Evolutionary conservation across 2,888 invertebrate genomes (phyloP), one percentile per base, ranked within the genome.

Genomic region (Cryptocephalus moraei): DNA sequence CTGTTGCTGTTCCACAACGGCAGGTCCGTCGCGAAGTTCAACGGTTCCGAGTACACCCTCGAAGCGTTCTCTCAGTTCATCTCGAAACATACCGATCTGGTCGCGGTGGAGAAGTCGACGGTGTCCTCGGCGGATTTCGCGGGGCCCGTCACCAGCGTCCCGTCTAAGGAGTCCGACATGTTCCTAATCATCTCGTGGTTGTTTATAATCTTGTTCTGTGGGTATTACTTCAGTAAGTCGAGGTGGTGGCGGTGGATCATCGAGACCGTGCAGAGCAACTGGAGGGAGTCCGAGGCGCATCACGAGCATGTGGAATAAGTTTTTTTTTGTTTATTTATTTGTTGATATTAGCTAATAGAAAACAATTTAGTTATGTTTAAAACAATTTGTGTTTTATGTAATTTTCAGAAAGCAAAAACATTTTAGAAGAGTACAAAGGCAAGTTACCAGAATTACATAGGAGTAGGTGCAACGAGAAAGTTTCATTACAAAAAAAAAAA

Each of bases 1-100:
- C 66, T 93, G 33, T 79, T 93, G 73, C 75, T 95, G 53, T 90
- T 94, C 61, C 91, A 93, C 61, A 92, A 91, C 68, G 91, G 91
- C 0, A 77, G 87, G 55, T 83, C 91, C 1, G 80, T 89, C 31
- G 86, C 86, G 0, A 88, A 89, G 72, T 91, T 83, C 64, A 92
- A 89, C 73, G 86, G 82, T 22, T 82, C 88, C 9, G 81, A 85
- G 50, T 86, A 90, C 53, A 86, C 83, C 6, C 76, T 92, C 39
- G 82, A 87, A 51, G 79, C 81, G 45, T 88, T 93, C 61, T 79
- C 82, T 10, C 81, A 78, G 60, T 93, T 92, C 68, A 75, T 92
- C 0, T 78, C 79, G 46, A 80, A 81, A 32, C 80, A 85, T 54
- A 92, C 92, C 10, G 86, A 83, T 11, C 73, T 86, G 46, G 72